A percentile compares a stretch with the other conserved stretches of the same genome.
Evolutionary conservation across 1,140 invertebrate genomes (phyloP).

Genomic region (Drosophila leontia): DNA sequence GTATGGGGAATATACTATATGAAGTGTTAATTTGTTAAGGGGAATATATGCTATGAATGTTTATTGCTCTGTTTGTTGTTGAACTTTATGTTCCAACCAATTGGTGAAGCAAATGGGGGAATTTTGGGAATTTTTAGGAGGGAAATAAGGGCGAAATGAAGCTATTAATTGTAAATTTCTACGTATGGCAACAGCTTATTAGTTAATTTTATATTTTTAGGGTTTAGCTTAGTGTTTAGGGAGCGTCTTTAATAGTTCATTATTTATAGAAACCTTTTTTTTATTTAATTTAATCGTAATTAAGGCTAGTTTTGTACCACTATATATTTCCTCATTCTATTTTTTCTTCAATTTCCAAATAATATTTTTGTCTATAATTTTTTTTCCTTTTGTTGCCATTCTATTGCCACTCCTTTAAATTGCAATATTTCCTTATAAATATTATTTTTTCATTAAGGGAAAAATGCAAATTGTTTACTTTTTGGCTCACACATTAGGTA

Average conservation of each 20-base stretch:
- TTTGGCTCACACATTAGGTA: constrained; percentile 49
- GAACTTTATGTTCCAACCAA: constrained; percentile 58
- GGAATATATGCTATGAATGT: constrained; percentile 40
- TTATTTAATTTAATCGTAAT: no score
- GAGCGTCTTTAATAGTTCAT: neutral
- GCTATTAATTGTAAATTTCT: neutral
- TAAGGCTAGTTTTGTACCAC: no score
- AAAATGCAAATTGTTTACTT: constrained; percentile 69
- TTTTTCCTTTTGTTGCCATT: constrained; percentile 7
- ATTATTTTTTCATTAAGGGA: constrained; percentile 69
- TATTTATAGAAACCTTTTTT: no score
- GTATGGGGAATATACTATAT: constrained; percentile 48
- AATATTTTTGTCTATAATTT: constrained; percentile 7
- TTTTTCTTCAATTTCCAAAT: neutral
- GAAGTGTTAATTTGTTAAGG: constrained; percentile 79
- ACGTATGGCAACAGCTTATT: constrained; percentile 27
- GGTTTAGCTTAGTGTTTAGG: neutral
- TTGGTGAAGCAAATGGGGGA: constrained; percentile 26
- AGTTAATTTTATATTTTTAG: neutral
- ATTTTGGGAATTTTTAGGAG: neutral
- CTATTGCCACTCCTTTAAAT: constrained; percentile 6
- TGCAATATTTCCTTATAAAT: constrained; percentile 48
- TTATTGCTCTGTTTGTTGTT: constrained; percentile 70
- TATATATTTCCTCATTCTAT: neutral
- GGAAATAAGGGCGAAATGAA: neutral